Conservation (phyloP, 2,113 vertebrate species). For the Charina bottae region DNA sequence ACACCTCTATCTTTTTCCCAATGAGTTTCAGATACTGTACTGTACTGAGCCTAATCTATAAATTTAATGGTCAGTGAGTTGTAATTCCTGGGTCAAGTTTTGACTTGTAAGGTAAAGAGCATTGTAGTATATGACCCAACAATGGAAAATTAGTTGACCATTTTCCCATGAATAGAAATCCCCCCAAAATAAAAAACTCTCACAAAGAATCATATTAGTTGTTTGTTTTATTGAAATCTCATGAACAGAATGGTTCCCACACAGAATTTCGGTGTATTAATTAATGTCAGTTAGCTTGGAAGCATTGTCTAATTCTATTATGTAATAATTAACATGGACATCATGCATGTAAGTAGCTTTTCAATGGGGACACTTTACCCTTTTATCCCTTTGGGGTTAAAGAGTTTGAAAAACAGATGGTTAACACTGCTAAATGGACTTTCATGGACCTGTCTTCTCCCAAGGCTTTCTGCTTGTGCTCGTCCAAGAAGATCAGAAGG, state of each 20-base stretch:
- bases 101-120: not conserved
- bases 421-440: not conserved
- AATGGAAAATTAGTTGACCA: not conserved
- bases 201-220: not conserved
- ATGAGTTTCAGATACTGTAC: not conserved
- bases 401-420: not conserved
- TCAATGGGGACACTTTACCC: not conserved
- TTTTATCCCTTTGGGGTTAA: not conserved
- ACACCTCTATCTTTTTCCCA: not conserved
- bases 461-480: not conserved
- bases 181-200: not conserved
- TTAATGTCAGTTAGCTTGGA: not conserved
- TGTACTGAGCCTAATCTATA: not conserved
- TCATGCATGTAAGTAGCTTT: not conserved
- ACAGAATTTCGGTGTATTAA: not conserved
- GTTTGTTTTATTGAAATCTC: not conserved
- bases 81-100: not conserved
- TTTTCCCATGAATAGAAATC: not conserved
- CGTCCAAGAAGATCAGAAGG: not conserved
- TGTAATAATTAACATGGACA: not conserved
- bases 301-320: not conserved
- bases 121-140: not conserved
- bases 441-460: too few relatives aligned
- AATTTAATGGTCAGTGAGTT: not conserved
- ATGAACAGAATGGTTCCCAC: not conserved